Evolutionary conservation across 2,888 invertebrate species (phyloP).

Genomic region (Conomelus anceps): DNA sequence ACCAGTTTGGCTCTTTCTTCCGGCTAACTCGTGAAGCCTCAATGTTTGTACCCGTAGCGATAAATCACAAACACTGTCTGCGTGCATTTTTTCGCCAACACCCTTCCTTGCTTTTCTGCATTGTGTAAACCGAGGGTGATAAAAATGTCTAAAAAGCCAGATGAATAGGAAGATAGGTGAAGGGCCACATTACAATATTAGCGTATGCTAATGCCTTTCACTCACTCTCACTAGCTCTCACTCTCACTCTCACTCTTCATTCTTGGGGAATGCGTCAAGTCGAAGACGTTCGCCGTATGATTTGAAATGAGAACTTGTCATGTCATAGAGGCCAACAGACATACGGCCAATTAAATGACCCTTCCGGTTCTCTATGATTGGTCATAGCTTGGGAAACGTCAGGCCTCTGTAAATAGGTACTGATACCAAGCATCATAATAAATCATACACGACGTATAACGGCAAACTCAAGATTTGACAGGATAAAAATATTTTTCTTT

Average conservation of each 20-base stretch:
- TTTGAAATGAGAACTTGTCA: not conserved
- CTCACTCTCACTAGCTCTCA: no score
- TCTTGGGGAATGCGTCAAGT: not conserved
- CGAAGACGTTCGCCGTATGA: no score
- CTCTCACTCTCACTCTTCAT: no score
- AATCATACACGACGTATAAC: not conserved
- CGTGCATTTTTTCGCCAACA: not conserved
- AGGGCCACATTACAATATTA: not conserved
- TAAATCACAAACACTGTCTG: conserved; percentile 2
- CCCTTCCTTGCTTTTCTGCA: not conserved
- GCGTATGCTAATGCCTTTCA: not conserved
- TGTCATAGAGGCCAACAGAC: not conserved
- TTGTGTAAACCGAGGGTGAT: not conserved
- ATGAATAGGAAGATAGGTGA: not conserved
- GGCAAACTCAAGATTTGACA: not conserved
- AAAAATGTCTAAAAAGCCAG: not conserved
- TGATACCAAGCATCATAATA: not conserved
- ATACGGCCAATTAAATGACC: not conserved
- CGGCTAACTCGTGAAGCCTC: conserved; percentile 3
- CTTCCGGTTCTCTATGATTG: not conserved
- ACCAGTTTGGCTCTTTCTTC: not conserved
- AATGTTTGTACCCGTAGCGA: not conserved
- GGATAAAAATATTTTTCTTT: not conserved
- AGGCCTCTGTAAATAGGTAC: not conserved
- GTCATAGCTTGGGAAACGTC: not conserved